Evolutionary conservation across 2,797 vertebrate genomes (phyloP).

Genomic region (Gymnothorax reevesii): DNA sequence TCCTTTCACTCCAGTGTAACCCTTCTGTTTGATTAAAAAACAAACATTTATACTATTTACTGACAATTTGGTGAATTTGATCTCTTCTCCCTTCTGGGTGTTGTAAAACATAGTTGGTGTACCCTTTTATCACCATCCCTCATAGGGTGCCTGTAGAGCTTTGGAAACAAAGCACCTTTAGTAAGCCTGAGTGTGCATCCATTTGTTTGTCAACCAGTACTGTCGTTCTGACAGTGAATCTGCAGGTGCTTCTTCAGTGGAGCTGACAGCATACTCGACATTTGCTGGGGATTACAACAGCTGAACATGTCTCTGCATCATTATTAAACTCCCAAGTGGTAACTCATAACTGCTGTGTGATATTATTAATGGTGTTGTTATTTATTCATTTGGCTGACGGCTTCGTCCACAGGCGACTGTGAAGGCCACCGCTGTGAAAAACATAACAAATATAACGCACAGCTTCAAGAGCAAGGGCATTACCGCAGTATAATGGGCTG

Average conservation of each 20-base stretch:
- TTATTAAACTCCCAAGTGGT: neutral
- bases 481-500: neutral
- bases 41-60: no score
- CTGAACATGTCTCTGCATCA: neutral
- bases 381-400: conserved; percentile 58
- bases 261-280: neutral
- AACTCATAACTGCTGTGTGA: neutral
- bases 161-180: neutral
- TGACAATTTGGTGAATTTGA: no score
- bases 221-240: neutral
- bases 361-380: neutral
- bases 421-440: neutral
- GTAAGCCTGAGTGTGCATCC: neutral
- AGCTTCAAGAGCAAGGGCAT: neutral
- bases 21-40: no score
- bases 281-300: neutral
- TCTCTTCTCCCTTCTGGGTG: no score
- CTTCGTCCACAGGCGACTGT: conserved; percentile 63
- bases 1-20: no score
- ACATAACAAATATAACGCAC: neutral
- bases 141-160: no score
- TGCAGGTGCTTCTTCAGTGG: neutral
- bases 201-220: neutral
- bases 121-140: no score
- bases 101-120: no score